These are phyloP conservation scores for Marmota flaviventris DNA, from an alignment of 2,113 vertebrate genomes.

Conservation along the genomic window DNA sequence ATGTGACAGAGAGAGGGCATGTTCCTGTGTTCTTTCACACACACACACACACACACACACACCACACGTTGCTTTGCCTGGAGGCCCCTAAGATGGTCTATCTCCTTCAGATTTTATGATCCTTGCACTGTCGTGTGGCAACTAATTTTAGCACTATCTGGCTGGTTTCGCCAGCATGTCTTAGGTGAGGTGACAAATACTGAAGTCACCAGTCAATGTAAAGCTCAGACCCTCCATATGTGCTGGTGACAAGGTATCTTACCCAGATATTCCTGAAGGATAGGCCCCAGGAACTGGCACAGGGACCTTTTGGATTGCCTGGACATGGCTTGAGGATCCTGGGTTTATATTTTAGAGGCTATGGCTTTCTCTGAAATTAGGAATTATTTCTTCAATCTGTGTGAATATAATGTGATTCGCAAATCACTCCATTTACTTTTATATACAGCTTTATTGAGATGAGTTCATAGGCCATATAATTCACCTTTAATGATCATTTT, in stretches of 20 bases:
- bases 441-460: too few relatives aligned
- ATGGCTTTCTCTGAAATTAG: conserved; percentile 7
- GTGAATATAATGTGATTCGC: background rate
- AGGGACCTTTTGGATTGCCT: background rate
- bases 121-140: background rate
- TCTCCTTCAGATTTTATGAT: too few relatives aligned
- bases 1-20: background rate
- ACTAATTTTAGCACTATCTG: background rate
- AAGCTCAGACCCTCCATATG: background rate
- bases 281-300: background rate
- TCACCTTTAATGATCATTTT: background rate
- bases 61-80: too few relatives aligned
- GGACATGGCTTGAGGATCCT: background rate
- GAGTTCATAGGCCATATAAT: background rate
- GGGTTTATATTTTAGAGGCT: background rate
- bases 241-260: background rate
- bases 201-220: background rate
- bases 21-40: too few relatives aligned
- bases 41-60: too few relatives aligned
- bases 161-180: background rate
- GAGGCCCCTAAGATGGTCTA: too few relatives aligned
- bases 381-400: background rate
- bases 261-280: background rate
- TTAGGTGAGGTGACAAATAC: conserved; percentile 40
- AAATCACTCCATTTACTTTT: conserved; percentile 50